A percentile compares a stretch with the other conserved stretches of the same genome.
These are phyloP conservation scores for Argynnis bischoffii DNA, from an alignment of 2,888 invertebrate species.

Conservation along the genomic window DNA sequence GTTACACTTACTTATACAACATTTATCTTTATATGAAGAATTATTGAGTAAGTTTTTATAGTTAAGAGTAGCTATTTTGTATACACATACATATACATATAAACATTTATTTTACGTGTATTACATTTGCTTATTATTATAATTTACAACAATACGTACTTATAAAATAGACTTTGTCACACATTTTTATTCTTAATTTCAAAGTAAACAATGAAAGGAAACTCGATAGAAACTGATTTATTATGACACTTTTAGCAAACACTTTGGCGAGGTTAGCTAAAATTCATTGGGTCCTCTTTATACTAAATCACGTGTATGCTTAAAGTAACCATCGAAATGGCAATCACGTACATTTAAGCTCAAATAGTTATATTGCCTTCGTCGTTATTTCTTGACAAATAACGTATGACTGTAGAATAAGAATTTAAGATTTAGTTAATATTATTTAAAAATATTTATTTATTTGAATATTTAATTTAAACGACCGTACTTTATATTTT, in stretches of 20 bases:
- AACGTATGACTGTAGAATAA: conserved; percentile 34
- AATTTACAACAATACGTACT: too few relatives aligned
- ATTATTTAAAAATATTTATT: conserved; percentile 21
- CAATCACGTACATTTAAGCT: conserved; percentile 34
- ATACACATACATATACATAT: not conserved
- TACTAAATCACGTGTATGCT: conserved; percentile 18
- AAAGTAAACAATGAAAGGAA: too few relatives aligned
- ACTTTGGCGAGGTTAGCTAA: not conserved
- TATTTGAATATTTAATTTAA: conserved; percentile 17
- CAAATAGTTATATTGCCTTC: conserved; percentile 38
- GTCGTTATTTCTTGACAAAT: conserved; percentile 36
- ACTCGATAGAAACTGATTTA: too few relatives aligned
- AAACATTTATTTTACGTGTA: too few relatives aligned
- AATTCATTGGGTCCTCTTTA: conserved; percentile 10
- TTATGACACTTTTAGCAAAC: too few relatives aligned
- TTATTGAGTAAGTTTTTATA: conserved; percentile 6
- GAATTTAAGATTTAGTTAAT: conserved; percentile 27
- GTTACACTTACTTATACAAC: conserved; percentile 1
- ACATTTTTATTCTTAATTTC: too few relatives aligned
- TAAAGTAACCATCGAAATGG: conserved; percentile 24
- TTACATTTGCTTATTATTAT: too few relatives aligned
- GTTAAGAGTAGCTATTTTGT: not conserved
- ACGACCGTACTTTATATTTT: conserved; percentile 9
- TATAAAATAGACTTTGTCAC: too few relatives aligned
- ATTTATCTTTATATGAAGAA: conserved; percentile 1